Base-by-base conservation (phyloP, 2,888 invertebrate species). In the Drosophila neonasuta region DNA sequence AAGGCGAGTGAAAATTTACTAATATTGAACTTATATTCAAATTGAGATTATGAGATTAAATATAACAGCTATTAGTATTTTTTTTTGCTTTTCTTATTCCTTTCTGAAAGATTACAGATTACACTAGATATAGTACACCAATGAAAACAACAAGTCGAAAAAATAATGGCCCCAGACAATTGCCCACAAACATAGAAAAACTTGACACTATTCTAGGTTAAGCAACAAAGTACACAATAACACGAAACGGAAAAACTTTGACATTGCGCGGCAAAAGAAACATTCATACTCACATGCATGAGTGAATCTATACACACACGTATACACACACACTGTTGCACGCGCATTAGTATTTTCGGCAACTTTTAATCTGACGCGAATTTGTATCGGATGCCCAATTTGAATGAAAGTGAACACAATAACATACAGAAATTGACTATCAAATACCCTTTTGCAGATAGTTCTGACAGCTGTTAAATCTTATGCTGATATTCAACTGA, bases 351-450 rank as follows among this genome's bases (percentile, higher is more conserved):
- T 45, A 66, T 59, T 44, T 68, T 64, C 45, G 56, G 65, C 52
- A 71, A 77, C 54, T 76, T 82, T 79, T 82, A 73, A 71, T 85
- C 80, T 76, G 30, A 58, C 63, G 68, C 77, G 70, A 79, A 73
- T 68, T 68, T 68, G 56, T 45, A 55, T 30, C 44, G 46, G 51
- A 34, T 54, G 52, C 42, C 49, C 44, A 39, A 41, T 9, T 39
- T 51, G 10, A n/a, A 54, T 8, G 29, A 24, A 34, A 52, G 20
- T 17, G 17, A 34, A 17, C 32, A n/a, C 3, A 46, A 36, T 9
- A 34, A 42, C 8, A 11, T 13, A 13, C 2, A 41, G 2, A 59
- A 9, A 24, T 52, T 10, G 36, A 66, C 56, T 50, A 39, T 5
- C 3, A 56, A 63, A 50, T 32, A 49, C 56, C 39, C 46, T 20